Evolutionary conservation across 2,113 vertebrate species (phyloP), one percentile per base, ranked within the genome.

Genomic region (Thamnaconus septentrionalis): DNA sequence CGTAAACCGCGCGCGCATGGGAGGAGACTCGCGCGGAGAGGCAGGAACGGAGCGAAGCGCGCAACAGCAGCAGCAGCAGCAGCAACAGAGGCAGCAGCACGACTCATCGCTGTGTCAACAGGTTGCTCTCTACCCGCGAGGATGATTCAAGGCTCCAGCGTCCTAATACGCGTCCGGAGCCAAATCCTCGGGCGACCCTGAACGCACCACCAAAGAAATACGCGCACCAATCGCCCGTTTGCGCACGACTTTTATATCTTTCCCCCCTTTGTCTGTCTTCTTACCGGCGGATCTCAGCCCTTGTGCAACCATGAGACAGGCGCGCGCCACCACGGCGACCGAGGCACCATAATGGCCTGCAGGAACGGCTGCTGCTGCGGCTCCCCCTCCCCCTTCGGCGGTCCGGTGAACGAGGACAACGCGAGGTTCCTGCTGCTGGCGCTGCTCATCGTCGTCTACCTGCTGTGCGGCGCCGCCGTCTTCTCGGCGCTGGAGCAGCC

Each of bases 401-500:
- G 18, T 78, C 88, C 88, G 40, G 81, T 94, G 59, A 95, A 94
- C 83, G 94, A 96, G 83, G 97, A 99, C 69, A 99, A 94, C 86
- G 95, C 95, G 60, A 91, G 96, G 78, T 96, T 98, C 87, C 79
- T 94, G 70, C 90, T 98, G 83, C 90, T 98, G 64, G 95, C 95
- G 0, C 75, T 92, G 75, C 91, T 98, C 78, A 94, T 96, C 70
- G 41, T 92, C 72, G 50, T 96, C 4, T 98, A 99, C 80, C 91
- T 98, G 67, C 76, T 97, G 61, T 96, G 94, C 53, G 97, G 96
- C 3, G 97, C 97, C 53, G 96, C 95, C 0, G 95, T 98, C 54
- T 99, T 98, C 90, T 98, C 96, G 0, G 95, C 95, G 72, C 92
- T 99, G 79, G 97, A 99, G 89, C 92, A 91, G 79, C 95, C 94